A percentile compares a stretch with the other conserved stretches of the same genome.
Evolutionary conservation across 2,797 vertebrate species (phyloP).

Genomic region (Valencia hispanica): DNA sequence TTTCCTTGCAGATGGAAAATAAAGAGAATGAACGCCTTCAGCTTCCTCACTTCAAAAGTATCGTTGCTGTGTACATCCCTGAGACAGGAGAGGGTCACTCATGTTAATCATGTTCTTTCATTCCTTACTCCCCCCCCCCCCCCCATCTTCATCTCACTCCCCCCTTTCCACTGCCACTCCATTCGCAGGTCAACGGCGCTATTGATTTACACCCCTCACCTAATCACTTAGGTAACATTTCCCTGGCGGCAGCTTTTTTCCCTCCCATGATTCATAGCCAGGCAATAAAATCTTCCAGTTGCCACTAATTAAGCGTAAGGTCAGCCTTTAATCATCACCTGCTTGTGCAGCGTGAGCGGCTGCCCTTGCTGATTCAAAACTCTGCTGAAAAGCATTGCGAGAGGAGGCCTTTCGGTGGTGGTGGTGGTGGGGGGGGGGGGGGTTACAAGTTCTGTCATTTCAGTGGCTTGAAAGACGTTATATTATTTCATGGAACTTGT

Average conservation of each 20-base stretch:
- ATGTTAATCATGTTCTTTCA: slow-evolving; percentile 70
- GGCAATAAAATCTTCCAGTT: slow-evolving; percentile 69
- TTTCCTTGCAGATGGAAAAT: slow-evolving; percentile 9
- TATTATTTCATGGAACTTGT: slow-evolving; percentile 4
- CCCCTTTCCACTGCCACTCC: slow-evolving; percentile 59
- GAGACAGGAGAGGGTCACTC: slow-evolving; percentile 41
- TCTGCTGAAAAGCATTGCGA: slow-evolving; percentile 27
- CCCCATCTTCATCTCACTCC: slow-evolving; percentile 61
- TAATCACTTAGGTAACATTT: slow-evolving; percentile 80
- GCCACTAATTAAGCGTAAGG: slow-evolving; percentile 80
- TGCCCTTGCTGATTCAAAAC: slow-evolving; percentile 46
- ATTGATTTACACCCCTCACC: slow-evolving; percentile 80
- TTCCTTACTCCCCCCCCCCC: neutral
- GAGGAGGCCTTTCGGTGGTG: slow-evolving; percentile 20
- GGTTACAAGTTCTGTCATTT: slow-evolving; percentile 39
- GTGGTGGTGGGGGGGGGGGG: neutral
- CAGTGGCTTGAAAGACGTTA: slow-evolving; percentile 25
- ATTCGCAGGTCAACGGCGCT: slow-evolving; percentile 68
- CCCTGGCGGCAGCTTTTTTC: slow-evolving; percentile 62
- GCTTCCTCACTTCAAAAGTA: neutral
- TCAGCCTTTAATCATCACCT: slow-evolving; percentile 80
- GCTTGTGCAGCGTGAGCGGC: slow-evolving; percentile 60
- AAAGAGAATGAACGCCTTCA: neutral
- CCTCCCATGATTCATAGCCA: slow-evolving; percentile 75
- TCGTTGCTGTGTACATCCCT: slow-evolving; percentile 29